These are phyloP conservation scores for Eunapius fragilis DNA, from an alignment of 37 sponge, comb jelly and placozoan species.

Conservation along the genomic window DNA sequence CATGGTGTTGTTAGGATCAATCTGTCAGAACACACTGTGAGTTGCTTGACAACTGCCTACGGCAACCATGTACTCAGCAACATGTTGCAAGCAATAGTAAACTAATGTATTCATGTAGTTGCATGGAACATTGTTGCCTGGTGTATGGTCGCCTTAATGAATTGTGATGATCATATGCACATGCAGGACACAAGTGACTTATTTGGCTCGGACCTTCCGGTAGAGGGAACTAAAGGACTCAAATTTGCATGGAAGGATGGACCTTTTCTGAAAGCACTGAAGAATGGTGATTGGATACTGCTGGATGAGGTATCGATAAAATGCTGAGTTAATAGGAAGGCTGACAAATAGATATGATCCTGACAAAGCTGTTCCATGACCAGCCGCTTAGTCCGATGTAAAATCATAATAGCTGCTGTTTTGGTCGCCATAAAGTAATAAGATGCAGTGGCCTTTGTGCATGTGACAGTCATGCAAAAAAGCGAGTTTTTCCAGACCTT, in stretches of 20 bases:
- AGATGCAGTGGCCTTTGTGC: no score
- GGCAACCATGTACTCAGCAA: neutral
- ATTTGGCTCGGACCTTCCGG: slow-evolving; percentile 96
- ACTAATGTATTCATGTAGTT: no score
- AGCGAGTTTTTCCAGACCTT: no score
- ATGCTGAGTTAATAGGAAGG: neutral
- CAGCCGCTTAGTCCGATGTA: no score
- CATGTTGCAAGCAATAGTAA: no score
- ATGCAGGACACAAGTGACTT: slow-evolving; percentile 91
- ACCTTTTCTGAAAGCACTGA: slow-evolving; percentile 93
- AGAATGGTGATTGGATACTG: slow-evolving; percentile 88
- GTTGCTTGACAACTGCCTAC: slow-evolving; percentile 22
- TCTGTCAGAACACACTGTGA: slow-evolving; percentile 97
- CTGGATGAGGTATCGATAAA: slow-evolving; percentile 82
- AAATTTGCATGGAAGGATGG: slow-evolving; percentile 97
- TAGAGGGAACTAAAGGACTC: slow-evolving; percentile 71
- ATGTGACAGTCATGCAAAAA: no score
- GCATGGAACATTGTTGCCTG: no score
- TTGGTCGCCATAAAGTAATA: no score
- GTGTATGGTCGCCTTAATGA: no score
- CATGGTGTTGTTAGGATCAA: slow-evolving; percentile 84
- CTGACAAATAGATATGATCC: no score
- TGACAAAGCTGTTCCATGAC: no score
- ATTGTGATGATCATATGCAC: neutral
- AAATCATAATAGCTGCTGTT: no score